Evolutionary conservation across 2,888 invertebrate species (phyloP).

Genomic region (Busseola fusca): DNA sequence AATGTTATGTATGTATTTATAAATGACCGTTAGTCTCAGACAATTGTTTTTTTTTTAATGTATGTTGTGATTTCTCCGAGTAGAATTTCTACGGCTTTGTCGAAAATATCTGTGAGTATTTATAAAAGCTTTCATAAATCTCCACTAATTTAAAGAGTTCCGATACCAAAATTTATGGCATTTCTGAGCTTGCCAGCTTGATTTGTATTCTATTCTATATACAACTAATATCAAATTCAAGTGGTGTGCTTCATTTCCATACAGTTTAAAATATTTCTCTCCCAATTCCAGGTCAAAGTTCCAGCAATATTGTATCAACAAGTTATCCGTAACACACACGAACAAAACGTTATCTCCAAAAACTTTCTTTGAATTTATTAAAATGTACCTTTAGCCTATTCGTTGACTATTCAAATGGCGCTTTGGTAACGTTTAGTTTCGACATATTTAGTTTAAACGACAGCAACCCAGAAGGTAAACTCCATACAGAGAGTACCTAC

Average conservation of each 20-base stretch:
- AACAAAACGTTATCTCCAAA: constrained; percentile 36
- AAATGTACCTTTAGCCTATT: constrained; percentile 26
- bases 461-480: constrained; percentile 19
- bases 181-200: background rate
- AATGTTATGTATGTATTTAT: background rate
- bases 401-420: constrained; percentile 59
- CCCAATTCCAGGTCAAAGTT: constrained; percentile 17
- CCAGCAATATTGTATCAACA: constrained; percentile 8
- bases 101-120: background rate
- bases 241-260: background rate
- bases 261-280: background rate
- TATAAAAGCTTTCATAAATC: background rate
- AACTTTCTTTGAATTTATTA: constrained; percentile 57
- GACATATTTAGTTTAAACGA: constrained; percentile 30
- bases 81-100: background rate
- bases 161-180: background rate
- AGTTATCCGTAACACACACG: constrained; percentile 30
- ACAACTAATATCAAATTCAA: background rate
- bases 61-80: background rate
- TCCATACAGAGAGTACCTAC: background rate
- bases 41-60: background rate
- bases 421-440: constrained; percentile 60
- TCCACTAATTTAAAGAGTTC: background rate
- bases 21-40: background rate
- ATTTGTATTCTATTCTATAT: background rate